These are phyloP conservation scores for Meteorus colon DNA, from an alignment of 2,888 invertebrate species.

Conservation along the genomic window DNA sequence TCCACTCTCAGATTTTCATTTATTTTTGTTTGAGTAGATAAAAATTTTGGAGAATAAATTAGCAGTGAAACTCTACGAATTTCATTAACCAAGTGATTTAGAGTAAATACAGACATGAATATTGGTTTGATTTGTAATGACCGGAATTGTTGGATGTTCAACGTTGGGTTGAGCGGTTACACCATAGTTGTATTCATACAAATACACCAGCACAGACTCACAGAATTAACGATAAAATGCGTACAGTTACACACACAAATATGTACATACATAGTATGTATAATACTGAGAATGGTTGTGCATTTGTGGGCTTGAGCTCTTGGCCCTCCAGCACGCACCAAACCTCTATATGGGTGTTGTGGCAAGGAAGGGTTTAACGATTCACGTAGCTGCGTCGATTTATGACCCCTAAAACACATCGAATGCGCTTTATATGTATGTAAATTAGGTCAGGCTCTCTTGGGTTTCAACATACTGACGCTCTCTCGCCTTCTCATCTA, in stretches of 20 bases:
- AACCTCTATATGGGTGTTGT: constrained; percentile 60
- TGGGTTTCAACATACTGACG: constrained; percentile 51
- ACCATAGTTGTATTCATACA: neutral
- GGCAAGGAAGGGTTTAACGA: constrained; percentile 73
- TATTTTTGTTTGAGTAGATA: too few species aligned
- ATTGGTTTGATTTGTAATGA: constrained; percentile 10
- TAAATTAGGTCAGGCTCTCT: constrained; percentile 72
- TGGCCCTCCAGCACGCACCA: constrained; percentile 62
- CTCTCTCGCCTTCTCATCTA: constrained; percentile 23
- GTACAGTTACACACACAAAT: constrained; percentile 32
- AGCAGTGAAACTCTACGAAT: neutral
- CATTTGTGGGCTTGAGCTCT: constrained; percentile 52
- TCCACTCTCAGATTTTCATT: too few species aligned
- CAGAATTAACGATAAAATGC: constrained; percentile 3
- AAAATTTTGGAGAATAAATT: too few species aligned
- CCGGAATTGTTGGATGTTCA: neutral
- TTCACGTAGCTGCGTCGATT: constrained; percentile 73
- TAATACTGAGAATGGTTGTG: neutral
- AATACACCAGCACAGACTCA: neutral
- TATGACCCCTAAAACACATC: constrained; percentile 74
- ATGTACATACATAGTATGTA: constrained; percentile 14
- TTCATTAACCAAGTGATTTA: neutral
- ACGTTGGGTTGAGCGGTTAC: neutral
- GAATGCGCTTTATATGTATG: constrained; percentile 74
- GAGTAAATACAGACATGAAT: neutral